Percentiles rank a stretch among this genome's conserved stretches.
Evolutionary conservation across 2,888 invertebrate genomes (phyloP).

Genomic region (Limulus polyphemus): DNA sequence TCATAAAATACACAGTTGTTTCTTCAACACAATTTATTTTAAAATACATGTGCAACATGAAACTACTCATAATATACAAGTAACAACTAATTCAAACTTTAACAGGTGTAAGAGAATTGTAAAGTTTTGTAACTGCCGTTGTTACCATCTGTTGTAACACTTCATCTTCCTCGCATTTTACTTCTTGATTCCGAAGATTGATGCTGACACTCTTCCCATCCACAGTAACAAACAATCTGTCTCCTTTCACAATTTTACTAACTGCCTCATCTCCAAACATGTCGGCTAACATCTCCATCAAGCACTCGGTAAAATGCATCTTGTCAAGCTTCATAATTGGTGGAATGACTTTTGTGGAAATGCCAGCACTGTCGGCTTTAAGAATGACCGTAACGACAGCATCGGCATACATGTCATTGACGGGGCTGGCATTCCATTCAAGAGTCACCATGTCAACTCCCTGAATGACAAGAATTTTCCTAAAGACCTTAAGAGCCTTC

Average conservation of each 20-base stretch:
- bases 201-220: conserved; percentile 73
- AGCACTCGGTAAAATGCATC: conserved; percentile 82
- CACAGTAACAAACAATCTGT: conserved; percentile 69
- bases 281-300: conserved; percentile 78
- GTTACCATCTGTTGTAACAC: conserved; percentile 67
- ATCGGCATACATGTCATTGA: conserved; percentile 97
- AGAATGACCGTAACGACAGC: conserved; percentile 77
- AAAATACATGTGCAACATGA: too few relatives aligned
- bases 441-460: conserved; percentile 71
- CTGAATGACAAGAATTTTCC: conserved; percentile 63
- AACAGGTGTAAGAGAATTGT: conserved; percentile 53
- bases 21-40: too few relatives aligned
- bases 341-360: conserved; percentile 15
- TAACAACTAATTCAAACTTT: conserved; percentile 5
- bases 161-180: conserved; percentile 66
- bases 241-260: conserved; percentile 84
- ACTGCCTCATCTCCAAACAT: conserved; percentile 92
- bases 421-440: conserved; percentile 90
- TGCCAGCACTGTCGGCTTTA: conserved; percentile 51
- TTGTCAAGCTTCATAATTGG: conserved; percentile 60
- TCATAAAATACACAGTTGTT: too few relatives aligned
- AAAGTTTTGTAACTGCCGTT: conserved; percentile 69
- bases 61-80: too few relatives aligned
- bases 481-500: conserved; percentile 64
- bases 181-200: conserved; percentile 65